Evolutionary conservation across 2,113 vertebrate species (phyloP), one percentile per base, ranked within the genome.

Genomic region (Odobenus rosmarus): DNA sequence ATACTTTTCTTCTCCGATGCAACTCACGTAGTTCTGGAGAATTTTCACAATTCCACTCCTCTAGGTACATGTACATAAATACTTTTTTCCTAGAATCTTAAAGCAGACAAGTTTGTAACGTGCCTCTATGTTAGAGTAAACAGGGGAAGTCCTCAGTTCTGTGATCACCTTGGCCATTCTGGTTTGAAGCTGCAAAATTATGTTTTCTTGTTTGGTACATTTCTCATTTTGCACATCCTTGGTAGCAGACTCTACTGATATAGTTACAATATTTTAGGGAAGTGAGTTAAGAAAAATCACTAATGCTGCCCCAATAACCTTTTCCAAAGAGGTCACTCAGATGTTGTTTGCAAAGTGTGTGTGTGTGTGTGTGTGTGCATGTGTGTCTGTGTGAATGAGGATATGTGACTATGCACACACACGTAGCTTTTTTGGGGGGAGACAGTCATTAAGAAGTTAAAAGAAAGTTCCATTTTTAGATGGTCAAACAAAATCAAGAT

Each of bases 401-500:
- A 9, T 46, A 76, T 76, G 24, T 46, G 42, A 76, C 39, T 49
- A 49, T 10, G 18, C 9, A 28, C 3, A 4, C n/a, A 42, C 7
- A 12, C 2, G 1, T n/a, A 53, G 10, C 4, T n/a, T 64, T 42
- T 77, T 49, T n/a, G 49, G 33, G 49, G 6, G 51, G 46, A n/a
- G 28, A 16, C 6, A 77, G 76, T 88, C 57, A 92, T 88, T 64
- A 90, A 61, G 19, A 74, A 94, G 49, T 81, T 92, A 92, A 93
- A 92, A 97, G 96, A 96, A 89, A 98, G 96, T 98, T 95, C 59
- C 92, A 92, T 76, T 93, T 98, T 97, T 59, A 97, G 55, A 84
- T 69, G 82, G 81, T 55, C 39, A 98, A 98, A 98, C 93, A 98
- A 97, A 82, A 74, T 94, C 82, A 98, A 96, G 98, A 98, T 98